Base-by-base conservation (phyloP, 2,797 vertebrate species). In the Ispidina picta region DNA sequence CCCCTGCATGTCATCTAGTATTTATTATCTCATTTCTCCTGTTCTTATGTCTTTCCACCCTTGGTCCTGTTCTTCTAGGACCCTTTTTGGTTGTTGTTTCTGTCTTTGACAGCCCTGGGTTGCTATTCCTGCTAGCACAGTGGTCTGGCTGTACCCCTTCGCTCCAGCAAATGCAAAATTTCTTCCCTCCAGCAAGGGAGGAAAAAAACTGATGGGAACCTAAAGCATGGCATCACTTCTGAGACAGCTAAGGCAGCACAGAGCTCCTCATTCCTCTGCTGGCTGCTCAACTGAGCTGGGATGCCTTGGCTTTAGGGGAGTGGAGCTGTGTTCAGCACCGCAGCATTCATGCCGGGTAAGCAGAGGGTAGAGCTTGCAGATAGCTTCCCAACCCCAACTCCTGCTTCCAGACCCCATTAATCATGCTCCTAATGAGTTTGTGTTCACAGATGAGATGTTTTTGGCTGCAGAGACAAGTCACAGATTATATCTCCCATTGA, bases 251-350 rank as follows among this genome's bases (percentile, higher is more conserved):
- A 6, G 4, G 5, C 2, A 4, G 44, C 3, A 11, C 49, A 19
- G 58, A 41, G 41, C 70, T 37, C 35, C 52, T 35, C 16, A 28
- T 5, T n/a, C 9, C 35, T 77, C n/a, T 1, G 0, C 15, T 6
- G 14, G 56, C 35, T 63, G 25, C 60, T 15, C 0, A 1, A 23
- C n/a, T 0, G 1, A 31, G 26, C 22, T 39, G 0, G 12, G 5
- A 2, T 41, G 41, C 2, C 63, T 8, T 1, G 28, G 66, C 16
- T 39, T 51, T 28, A 25, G 49, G 25, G 5, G 25, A 28, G n/a
- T 55, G 39, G 35, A 49, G 12, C 46, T 0, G 2, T 31, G 37
- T 0, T 43, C 20, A 4, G n/a, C 39, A 46, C 23, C 0, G 20
- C 18, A 28, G 25, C 5, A 15, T 10, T 8, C 33, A 4, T 1